Percentiles rank a stretch among this genome's conserved stretches.
phyloP scores from a whole-genome alignment of 2,888 invertebrate species.

The Meghimatium bilineatum region DNA sequence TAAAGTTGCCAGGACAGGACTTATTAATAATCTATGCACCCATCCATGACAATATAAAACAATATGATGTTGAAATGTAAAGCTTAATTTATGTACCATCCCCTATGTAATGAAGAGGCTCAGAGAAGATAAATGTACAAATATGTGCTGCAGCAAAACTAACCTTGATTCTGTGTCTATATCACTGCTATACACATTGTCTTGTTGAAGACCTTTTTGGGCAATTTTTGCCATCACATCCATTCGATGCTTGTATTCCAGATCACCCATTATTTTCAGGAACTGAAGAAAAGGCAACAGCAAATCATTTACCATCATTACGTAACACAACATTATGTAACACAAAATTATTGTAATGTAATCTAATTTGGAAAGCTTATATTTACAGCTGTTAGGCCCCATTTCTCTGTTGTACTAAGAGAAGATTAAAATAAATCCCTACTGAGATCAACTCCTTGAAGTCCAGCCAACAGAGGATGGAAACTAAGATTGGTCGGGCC shows the following conservation, averaged over 20 bases:
- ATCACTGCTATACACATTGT: constrained; percentile 56
- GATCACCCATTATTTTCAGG: constrained; percentile 68
- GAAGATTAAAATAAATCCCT: not conserved
- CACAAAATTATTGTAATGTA: too few relatives aligned
- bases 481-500: too few relatives aligned
- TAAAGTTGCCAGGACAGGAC: too few relatives aligned
- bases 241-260: constrained; percentile 63
- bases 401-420: not conserved
- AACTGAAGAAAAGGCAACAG: constrained; percentile 59
- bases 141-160: not conserved
- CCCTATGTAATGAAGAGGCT: not conserved
- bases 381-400: too few relatives aligned
- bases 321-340: not conserved
- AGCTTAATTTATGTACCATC: not conserved
- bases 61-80: too few relatives aligned
- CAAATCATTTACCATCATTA: not conserved
- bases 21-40: too few relatives aligned
- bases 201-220: constrained; percentile 56
- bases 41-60: too few relatives aligned
- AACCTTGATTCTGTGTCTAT: constrained; percentile 68
- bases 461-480: too few relatives aligned
- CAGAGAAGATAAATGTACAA: not conserved
- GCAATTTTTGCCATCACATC: constrained; percentile 63
- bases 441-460: too few relatives aligned
- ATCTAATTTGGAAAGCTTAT: too few relatives aligned